phyloP scores from a whole-genome alignment of 1,140 invertebrate species.

The Delia radicum region DNA sequence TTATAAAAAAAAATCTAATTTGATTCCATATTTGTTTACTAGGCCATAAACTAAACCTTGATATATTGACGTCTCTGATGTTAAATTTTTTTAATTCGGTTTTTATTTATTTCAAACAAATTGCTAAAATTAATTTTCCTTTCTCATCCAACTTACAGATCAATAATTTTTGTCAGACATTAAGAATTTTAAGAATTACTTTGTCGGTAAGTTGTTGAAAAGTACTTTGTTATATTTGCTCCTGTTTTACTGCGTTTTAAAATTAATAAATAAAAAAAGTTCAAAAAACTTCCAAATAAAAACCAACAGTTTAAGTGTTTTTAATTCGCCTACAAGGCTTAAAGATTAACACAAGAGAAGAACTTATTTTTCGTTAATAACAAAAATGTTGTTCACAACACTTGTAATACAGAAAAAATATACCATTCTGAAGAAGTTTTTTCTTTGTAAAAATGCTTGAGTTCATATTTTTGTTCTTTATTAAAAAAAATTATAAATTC shows the following conservation, averaged over 20 bases:
- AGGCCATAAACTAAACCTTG: too few relatives aligned
- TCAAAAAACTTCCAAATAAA: background rate
- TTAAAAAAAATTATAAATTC: too few relatives aligned
- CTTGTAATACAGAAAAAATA: too few relatives aligned
- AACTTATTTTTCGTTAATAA: background rate
- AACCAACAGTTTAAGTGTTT: background rate
- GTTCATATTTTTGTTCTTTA: background rate
- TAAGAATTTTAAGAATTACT: constrained; percentile 16
- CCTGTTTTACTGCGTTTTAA: too few relatives aligned
- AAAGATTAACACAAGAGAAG: background rate
- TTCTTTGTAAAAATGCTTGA: too few relatives aligned
- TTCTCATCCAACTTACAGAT: background rate
- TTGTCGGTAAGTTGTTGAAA: constrained; percentile 10
- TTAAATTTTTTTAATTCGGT: background rate
- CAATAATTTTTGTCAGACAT: constrained; percentile 7
- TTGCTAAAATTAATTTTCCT: background rate
- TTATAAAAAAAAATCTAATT: too few relatives aligned
- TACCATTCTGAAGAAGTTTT: too few relatives aligned
- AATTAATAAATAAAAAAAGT: background rate
- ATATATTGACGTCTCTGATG: background rate
- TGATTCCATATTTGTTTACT: too few relatives aligned
- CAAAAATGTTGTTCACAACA: background rate
- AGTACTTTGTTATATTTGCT: constrained; percentile 5
- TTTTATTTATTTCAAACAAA: background rate
- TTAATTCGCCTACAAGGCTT: background rate